A percentile compares a stretch with the other conserved stretches of the same genome.
Evolutionary conservation across 2,113 vertebrate species (phyloP).

Genomic region (Chelonoidis abingdonii): DNA sequence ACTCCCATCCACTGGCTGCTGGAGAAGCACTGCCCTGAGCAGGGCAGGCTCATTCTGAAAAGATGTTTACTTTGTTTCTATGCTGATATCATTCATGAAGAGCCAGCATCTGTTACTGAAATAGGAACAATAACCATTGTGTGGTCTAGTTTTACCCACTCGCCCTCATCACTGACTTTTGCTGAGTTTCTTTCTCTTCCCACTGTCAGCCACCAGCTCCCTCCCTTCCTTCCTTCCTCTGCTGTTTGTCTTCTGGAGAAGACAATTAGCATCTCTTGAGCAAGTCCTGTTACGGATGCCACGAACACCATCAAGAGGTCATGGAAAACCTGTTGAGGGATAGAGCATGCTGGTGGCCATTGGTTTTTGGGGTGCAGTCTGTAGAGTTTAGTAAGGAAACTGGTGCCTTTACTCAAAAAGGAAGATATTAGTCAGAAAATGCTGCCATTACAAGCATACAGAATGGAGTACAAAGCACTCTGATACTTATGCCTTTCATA

Average conservation of each 20-base stretch:
- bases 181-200: too few relatives aligned
- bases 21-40: neutral
- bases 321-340: neutral
- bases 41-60: neutral
- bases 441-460: neutral
- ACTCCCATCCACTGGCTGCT: neutral
- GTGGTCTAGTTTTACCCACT: neutral
- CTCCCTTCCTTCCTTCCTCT: neutral
- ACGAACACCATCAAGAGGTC: neutral
- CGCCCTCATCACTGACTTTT: too few relatives aligned
- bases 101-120: neutral
- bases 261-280: too few relatives aligned
- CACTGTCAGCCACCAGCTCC: neutral
- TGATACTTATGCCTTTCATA: neutral
- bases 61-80: neutral
- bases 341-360: neutral
- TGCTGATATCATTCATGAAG: neutral
- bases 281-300: fast-evolving
- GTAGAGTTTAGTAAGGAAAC: fast-evolving
- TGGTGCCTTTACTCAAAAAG: neutral
- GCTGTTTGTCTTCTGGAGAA: neutral
- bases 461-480: neutral
- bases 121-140: fast-evolving
- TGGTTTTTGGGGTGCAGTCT: neutral
- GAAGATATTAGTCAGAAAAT: neutral